Evolutionary conservation across 1,140 invertebrate genomes (phyloP), one percentile per base, ranked within the genome.

Genomic region (Camponotus pennsylvanicus): DNA sequence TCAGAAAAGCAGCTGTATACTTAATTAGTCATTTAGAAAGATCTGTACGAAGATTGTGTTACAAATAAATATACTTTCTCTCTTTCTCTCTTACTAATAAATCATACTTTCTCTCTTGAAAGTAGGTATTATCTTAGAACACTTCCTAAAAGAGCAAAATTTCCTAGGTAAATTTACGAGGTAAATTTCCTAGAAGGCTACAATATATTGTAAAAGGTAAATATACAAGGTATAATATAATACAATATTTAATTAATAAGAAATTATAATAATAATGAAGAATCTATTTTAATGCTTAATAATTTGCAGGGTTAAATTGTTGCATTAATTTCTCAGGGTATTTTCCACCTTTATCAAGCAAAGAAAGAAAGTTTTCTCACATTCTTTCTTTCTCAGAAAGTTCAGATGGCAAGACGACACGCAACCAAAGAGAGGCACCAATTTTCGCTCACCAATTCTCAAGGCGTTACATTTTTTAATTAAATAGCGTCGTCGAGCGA

Each of bases 381-480:
- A 27, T 49, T 67, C 32, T 55, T 32, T 6, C 3, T 67, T 27
- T 61, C 55, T 61, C 79, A 37, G 69, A 59, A 75, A 83, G 79
- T 83, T 83, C 11, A 61, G 15, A n/a, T 40, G 61, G 55, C 49
- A 63, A 37, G 61, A 63, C 27, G 55, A 83, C 49, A 63, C 27
- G 42, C 67, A 7, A 59, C 18, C 37, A 13, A 45, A 85, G 42
- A 66, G 34, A 79, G 83, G 61, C 79, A 27, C 49, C 4, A 52
- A 52, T 18, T 83, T 57, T 61, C 52, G 40, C 42, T 55, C 40
- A 21, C 79, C 27, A 83, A 73, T 83, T 75, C 69, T 69, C 69
- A 83, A 32, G 40, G 57, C 52, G 69, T 75, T 55, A 83, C 69
- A 83, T 83, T 83, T 52, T 83, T 83, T 83, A 83, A 83, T 83